Evolutionary conservation across 2,888 invertebrate species (phyloP).

Genomic region (Yponomeuta evonymella): DNA sequence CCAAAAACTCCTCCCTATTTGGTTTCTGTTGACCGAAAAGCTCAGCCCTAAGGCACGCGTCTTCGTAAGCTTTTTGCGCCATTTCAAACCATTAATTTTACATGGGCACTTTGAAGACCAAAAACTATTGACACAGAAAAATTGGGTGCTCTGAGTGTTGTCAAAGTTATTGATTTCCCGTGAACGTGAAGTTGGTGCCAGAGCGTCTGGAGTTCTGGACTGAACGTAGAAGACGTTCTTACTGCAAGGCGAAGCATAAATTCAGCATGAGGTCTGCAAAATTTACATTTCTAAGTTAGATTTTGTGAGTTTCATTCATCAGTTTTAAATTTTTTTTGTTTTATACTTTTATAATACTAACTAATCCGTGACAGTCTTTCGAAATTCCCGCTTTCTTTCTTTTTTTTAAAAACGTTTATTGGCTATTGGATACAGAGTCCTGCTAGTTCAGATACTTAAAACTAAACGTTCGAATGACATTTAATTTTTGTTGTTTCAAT

Average conservation of each 20-base stretch:
- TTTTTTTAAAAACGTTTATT: too few species aligned
- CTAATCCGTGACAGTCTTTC: neutral
- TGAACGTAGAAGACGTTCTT: neutral
- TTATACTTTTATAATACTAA: neutral
- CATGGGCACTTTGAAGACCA: neutral
- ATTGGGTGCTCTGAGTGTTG: conserved; percentile 18
- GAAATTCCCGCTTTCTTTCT: neutral
- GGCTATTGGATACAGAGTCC: too few species aligned
- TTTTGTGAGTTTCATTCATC: too few species aligned
- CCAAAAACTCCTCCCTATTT: conserved; percentile 79
- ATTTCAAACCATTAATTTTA: conserved; percentile 36
- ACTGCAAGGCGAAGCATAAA: too few species aligned
- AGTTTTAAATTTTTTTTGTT: too few species aligned
- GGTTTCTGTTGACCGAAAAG: conserved; percentile 83
- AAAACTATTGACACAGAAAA: conserved; percentile 3
- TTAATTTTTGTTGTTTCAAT: too few species aligned
- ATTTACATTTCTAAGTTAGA: too few species aligned
- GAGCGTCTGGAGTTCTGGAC: neutral
- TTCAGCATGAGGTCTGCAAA: too few species aligned
- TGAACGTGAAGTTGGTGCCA: neutral
- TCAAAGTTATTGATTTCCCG: conserved; percentile 25
- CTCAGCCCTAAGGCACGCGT: conserved; percentile 87
- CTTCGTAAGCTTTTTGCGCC: conserved; percentile 82
- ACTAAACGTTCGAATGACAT: too few species aligned
- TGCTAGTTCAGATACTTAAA: too few species aligned